A percentile compares a stretch with the other conserved stretches of the same genome.
These are phyloP conservation scores for Propithecus coquereli DNA, from an alignment of 2,113 vertebrate genomes.

Conservation along the genomic window DNA sequence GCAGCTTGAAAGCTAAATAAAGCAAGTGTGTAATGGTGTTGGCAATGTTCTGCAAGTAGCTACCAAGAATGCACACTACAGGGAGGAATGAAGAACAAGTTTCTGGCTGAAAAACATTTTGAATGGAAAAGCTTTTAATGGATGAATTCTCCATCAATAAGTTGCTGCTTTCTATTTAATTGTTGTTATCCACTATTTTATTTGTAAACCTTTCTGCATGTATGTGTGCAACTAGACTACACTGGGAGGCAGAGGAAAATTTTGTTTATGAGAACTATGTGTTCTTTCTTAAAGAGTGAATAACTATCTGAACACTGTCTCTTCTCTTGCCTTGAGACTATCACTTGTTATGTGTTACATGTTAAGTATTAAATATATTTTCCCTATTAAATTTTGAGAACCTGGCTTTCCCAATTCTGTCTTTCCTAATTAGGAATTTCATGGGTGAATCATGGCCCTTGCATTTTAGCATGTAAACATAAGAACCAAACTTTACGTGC, in stretches of 20 bases:
- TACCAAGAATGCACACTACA: constrained; percentile 60
- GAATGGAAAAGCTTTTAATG: constrained; percentile 57
- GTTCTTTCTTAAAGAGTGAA: neutral
- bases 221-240: neutral
- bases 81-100: constrained; percentile 36
- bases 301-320: neutral
- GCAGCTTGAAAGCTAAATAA: constrained; percentile 59
- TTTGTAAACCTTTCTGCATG: neutral
- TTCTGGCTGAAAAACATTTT: constrained; percentile 25
- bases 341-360: neutral
- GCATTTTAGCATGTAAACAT: neutral
- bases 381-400: constrained; percentile 10
- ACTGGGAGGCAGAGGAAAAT: neutral
- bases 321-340: neutral
- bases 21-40: constrained; percentile 57
- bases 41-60: constrained; percentile 48
- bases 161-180: neutral
- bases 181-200: neutral
- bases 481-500: constrained; percentile 1
- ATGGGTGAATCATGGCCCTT: neutral
- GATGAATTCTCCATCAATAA: constrained; percentile 28
- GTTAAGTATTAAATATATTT: neutral
- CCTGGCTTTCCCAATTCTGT: constrained; percentile 20
- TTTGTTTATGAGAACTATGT: neutral
- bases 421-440: constrained; percentile 38